A percentile compares a stretch with the other conserved stretches of the same genome.
Evolutionary conservation across 2,888 invertebrate genomes (phyloP).

Genomic region (Brachypalpus laphriformis): DNA sequence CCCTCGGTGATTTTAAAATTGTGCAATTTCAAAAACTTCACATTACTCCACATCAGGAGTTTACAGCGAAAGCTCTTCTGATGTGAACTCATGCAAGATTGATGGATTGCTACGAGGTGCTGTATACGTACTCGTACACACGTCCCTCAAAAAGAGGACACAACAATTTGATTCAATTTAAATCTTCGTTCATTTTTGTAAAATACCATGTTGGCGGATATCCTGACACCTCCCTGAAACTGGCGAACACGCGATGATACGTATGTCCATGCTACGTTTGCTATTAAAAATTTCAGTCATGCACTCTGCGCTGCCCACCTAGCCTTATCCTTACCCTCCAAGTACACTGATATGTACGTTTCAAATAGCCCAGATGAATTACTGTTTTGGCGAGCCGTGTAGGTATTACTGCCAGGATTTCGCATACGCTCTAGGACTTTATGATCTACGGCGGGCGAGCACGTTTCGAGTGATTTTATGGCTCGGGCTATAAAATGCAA

Average conservation of each 20-base stretch:
- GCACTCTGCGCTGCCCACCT: background rate
- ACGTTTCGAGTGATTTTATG: constrained; percentile 31
- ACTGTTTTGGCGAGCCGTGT: background rate
- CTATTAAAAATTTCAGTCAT: constrained; percentile 40
- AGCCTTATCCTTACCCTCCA: background rate
- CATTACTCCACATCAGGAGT: background rate
- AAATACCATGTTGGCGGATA: background rate
- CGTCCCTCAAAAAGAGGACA: constrained; percentile 22
- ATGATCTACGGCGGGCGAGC: constrained; percentile 22
- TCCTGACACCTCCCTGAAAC: constrained; percentile 20
- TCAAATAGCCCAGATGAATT: constrained; percentile 21
- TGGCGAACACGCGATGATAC: constrained; percentile 12
- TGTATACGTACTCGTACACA: too few species aligned
- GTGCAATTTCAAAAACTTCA: background rate
- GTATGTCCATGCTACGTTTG: too few species aligned
- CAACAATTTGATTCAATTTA: constrained; percentile 47
- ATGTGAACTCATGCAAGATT: background rate
- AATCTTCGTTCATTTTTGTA: constrained; percentile 1
- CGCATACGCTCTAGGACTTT: background rate
- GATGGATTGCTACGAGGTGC: constrained; percentile 1
- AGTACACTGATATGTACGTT: background rate
- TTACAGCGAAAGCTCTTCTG: background rate
- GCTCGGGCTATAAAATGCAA: constrained; percentile 26
- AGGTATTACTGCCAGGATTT: background rate
- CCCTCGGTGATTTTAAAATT: background rate